Percentiles rank a stretch among this genome's conserved stretches.
phyloP scores from a whole-genome alignment of 1,140 invertebrate genomes.

The Carcinoscorpius rotundicauda region DNA sequence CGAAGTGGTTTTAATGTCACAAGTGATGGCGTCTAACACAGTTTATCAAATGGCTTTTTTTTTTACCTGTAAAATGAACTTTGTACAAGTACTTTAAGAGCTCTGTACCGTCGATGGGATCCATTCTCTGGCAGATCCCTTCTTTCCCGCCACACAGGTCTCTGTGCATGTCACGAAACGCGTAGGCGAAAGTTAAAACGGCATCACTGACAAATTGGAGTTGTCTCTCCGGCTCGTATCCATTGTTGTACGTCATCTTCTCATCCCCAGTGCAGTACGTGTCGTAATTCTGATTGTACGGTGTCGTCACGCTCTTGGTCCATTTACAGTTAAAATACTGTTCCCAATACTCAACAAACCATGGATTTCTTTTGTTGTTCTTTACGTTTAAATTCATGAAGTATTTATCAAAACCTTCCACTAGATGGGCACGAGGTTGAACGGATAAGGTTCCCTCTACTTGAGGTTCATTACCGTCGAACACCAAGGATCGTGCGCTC shows the following conservation, averaged over 20 bases:
- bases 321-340: constrained; percentile 55
- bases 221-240: constrained; percentile 67
- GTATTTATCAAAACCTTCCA: constrained; percentile 74
- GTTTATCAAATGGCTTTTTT: neutral
- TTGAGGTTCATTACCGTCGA: constrained; percentile 72
- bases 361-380: constrained; percentile 78
- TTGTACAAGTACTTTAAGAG: constrained; percentile 68
- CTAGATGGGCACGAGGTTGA: constrained; percentile 76
- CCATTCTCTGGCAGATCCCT: constrained; percentile 75
- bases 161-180: constrained; percentile 72
- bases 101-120: constrained; percentile 68
- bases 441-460: constrained; percentile 62
- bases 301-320: constrained; percentile 57
- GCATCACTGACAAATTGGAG: constrained; percentile 86
- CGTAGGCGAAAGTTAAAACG: constrained; percentile 79
- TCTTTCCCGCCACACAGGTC: constrained; percentile 50
- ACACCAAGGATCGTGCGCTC: constrained; percentile 74
- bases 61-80: constrained; percentile 68
- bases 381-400: constrained; percentile 71
- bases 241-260: constrained; percentile 47
- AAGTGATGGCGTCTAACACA: too few species aligned
- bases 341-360: constrained; percentile 93
- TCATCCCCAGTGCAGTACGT: constrained; percentile 37
- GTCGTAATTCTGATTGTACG: constrained; percentile 62
- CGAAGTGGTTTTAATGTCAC: too few species aligned